phyloP scores from a whole-genome alignment of 2,797 vertebrate genomes.

The Coreius guichenoti region DNA sequence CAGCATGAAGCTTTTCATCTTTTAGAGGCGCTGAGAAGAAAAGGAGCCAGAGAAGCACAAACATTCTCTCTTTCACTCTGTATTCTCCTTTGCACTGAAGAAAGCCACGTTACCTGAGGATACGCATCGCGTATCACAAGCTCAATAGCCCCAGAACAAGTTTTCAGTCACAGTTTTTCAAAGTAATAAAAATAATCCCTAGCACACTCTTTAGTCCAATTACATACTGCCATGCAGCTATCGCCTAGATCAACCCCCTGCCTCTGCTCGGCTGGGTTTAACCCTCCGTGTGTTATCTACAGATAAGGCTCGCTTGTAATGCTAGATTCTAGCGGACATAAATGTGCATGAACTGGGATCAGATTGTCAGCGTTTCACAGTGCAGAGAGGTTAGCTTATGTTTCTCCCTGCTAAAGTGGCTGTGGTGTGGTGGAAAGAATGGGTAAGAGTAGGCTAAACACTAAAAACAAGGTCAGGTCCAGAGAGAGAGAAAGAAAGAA shows the following conservation, averaged over 20 bases:
- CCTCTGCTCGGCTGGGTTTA: conserved; percentile 79
- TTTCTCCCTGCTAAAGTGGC: conserved; percentile 71
- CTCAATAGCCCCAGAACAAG: conserved; percentile 78
- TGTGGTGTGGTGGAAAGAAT: conserved; percentile 39
- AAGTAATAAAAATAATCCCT: conserved; percentile 81
- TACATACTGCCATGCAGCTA: conserved; percentile 84
- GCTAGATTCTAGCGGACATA: conserved; percentile 80
- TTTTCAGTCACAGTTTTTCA: conserved; percentile 75
- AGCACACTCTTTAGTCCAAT: conserved; percentile 83
- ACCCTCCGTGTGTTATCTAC: conserved; percentile 80
- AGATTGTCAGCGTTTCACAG: conserved; percentile 77
- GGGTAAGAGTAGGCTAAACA: conserved; percentile 42
- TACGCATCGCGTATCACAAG: conserved; percentile 71
- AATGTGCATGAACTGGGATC: conserved; percentile 81
- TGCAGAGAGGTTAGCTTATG: conserved; percentile 78
- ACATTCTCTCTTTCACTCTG: conserved; percentile 62
- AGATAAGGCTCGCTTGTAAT: conserved; percentile 79
- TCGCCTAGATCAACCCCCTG: conserved; percentile 75
- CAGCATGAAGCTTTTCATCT: conserved; percentile 77
- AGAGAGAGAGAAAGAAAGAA: conserved; percentile 36
- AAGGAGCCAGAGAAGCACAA: conserved; percentile 70
- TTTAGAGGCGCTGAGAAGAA: conserved; percentile 75
- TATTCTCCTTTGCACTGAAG: conserved; percentile 66
- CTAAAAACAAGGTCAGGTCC: conserved; percentile 33
- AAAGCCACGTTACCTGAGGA: conserved; percentile 74